Evolutionary conservation across 2,113 vertebrate species (phyloP), one percentile per base, ranked within the genome.

Genomic region (Thunnus thynnus): DNA sequence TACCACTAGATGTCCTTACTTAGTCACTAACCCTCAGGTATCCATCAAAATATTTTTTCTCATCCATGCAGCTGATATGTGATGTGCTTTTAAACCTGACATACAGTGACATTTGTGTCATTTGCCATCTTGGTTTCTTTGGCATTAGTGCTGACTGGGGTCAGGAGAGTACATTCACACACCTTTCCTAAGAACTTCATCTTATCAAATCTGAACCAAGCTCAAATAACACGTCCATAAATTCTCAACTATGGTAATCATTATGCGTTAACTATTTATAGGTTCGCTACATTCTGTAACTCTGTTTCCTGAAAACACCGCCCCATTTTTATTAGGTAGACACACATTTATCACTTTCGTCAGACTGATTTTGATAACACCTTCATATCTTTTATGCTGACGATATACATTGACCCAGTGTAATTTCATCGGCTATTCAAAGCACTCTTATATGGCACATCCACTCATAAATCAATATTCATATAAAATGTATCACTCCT

Each of bases 1-100:
- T 12, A 47, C 83, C 90, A 90, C 80, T 80, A 87, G 88, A 76
- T 73, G 86, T 82, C 81, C n/a, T 48, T 22, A 68, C 47, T 80
- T 5, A 67, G 61, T 80, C 77, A 56, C 67, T 41, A 56, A 27
- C 16, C n/a, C 7, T 30, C 57, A 57, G 41, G 14, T 46, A 13
- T 56, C 2, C 5, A 46, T 71, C 3, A 11, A 62, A 50, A 14
- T 11, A 22, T 13, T 25, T 41, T 41, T 16, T 55, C 11, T 64
- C 56, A 16, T 7, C 50, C 6, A 44, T 20, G 17, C 22, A 60
- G 61, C 17, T 5, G 17, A 7, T 46, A 1, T 14, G 17, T 63
- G 51, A n/a, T 5, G n/a, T 41, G 2, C 18, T 68, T 27, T 47
- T 30, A 50, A 58, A 27, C 13, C 1, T 62, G 13, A 32, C 3